These are phyloP conservation scores for Eurypyga helias DNA, from an alignment of 2,113 vertebrate species.

Conservation along the genomic window DNA sequence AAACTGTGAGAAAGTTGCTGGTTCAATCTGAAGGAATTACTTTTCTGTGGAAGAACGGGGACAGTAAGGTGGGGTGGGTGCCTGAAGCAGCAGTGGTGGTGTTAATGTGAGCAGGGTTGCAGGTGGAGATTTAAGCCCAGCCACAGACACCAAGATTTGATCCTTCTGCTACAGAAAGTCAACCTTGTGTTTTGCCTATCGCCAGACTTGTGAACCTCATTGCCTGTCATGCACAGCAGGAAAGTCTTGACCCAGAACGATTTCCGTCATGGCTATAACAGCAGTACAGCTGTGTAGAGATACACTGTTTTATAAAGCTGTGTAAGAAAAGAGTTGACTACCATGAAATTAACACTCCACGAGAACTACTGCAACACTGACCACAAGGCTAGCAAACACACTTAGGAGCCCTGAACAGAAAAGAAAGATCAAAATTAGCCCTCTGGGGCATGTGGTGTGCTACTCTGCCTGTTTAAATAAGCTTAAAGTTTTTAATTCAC, in stretches of 20 bases:
- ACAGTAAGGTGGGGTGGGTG: not conserved
- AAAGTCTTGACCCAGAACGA: not conserved
- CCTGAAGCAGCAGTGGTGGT: not conserved
- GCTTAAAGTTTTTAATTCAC: not conserved
- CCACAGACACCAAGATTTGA: not conserved
- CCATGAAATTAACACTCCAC: not conserved
- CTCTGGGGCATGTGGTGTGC: not conserved
- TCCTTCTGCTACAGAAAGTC: not conserved
- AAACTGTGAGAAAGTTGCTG: not conserved
- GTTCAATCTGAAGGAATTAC: not conserved
- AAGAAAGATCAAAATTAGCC: not conserved
- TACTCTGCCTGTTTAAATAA: not conserved
- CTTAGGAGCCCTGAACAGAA: not conserved
- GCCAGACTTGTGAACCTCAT: not conserved
- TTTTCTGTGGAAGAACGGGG: not conserved
- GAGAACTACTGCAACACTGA: not conserved
- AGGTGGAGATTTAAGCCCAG: not conserved
- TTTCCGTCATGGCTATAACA: not conserved
- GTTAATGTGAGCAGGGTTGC: not conserved
- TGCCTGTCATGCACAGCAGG: not conserved
- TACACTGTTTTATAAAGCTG: not conserved
- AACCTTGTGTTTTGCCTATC: not conserved
- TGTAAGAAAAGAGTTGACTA: not conserved
- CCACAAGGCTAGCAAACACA: not conserved
- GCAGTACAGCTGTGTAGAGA: accelerated